These are phyloP conservation scores for Andrena chrysosceles DNA, from an alignment of 2,888 invertebrate species.

Conservation along the genomic window DNA sequence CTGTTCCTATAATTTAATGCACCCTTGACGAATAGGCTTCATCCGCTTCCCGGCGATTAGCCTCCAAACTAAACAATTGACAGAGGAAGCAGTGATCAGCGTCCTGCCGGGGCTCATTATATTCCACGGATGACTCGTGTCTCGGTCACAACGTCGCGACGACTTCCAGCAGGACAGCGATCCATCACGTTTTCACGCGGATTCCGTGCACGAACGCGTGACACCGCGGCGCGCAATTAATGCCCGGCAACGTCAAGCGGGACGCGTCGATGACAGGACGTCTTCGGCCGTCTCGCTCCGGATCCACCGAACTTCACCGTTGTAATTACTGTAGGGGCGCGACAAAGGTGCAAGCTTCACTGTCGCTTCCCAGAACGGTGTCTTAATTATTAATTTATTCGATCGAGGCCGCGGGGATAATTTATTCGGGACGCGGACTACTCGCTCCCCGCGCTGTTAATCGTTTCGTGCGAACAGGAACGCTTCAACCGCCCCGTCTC, in stretches of 20 bases:
- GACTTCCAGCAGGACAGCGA: slow-evolving; percentile 68
- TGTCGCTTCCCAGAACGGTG: slow-evolving; percentile 41
- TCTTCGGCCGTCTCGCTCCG: neutral
- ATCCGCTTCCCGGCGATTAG: neutral
- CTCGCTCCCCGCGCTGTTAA: slow-evolving; percentile 27
- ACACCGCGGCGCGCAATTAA: slow-evolving; percentile 61
- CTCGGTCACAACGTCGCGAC: slow-evolving; percentile 64
- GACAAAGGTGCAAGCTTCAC: neutral
- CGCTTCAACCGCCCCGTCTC: neutral
- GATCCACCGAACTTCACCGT: slow-evolving; percentile 20
- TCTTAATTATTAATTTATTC: slow-evolving; percentile 60
- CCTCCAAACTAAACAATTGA: neutral
- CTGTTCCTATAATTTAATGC: no score
- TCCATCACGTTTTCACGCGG: slow-evolving; percentile 74
- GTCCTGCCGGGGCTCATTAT: slow-evolving; percentile 62
- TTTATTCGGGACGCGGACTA: slow-evolving; percentile 41
- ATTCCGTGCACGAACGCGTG: slow-evolving; percentile 72
- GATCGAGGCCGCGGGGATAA: slow-evolving; percentile 17
- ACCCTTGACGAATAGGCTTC: neutral
- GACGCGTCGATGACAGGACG: slow-evolving; percentile 49
- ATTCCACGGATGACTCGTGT: slow-evolving; percentile 60
- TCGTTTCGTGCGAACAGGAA: slow-evolving; percentile 36
- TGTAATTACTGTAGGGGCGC: slow-evolving; percentile 39
- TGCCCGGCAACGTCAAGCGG: slow-evolving; percentile 37
- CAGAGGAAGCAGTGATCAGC: slow-evolving; percentile 42